These are phyloP conservation scores for Melanaphis sacchari DNA, from an alignment of 1,140 invertebrate genomes.

Conservation along the genomic window DNA sequence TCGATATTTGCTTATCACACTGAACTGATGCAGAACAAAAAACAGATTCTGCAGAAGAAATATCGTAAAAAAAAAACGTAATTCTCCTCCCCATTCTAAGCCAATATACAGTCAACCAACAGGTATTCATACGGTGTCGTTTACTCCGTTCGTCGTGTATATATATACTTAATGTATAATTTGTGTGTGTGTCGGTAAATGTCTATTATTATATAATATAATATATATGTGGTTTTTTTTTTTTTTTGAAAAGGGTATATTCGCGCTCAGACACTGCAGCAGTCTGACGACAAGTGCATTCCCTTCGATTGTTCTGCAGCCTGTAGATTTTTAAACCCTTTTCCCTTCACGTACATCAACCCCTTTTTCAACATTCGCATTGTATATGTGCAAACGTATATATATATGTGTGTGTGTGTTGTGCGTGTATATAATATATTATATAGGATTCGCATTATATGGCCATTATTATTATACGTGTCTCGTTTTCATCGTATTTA, in stretches of 20 bases:
- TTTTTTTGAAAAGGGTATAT: constrained; percentile 49
- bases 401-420: neutral
- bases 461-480: constrained; percentile 17
- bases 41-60: neutral
- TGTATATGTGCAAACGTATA: neutral
- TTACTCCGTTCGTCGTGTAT: neutral
- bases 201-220: neutral
- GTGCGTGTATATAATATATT: neutral
- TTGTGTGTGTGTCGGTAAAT: neutral
- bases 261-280: neutral
- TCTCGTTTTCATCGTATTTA: neutral
- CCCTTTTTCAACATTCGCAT: constrained; percentile 25
- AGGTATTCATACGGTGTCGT: neutral
- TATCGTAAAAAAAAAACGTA: neutral
- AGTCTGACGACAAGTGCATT: constrained; percentile 47
- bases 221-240: neutral
- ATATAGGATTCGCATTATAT: constrained; percentile 31
- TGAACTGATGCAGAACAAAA: neutral
- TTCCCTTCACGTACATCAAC: constrained; percentile 29
- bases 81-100: neutral
- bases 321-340: constrained; percentile 46
- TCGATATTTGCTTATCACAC: neutral
- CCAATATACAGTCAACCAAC: neutral
- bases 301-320: constrained; percentile 38
- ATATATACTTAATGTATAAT: neutral